These are phyloP conservation scores for Branchinecta lynchi DNA, from an alignment of 1,140 invertebrate genomes.

Conservation along the genomic window DNA sequence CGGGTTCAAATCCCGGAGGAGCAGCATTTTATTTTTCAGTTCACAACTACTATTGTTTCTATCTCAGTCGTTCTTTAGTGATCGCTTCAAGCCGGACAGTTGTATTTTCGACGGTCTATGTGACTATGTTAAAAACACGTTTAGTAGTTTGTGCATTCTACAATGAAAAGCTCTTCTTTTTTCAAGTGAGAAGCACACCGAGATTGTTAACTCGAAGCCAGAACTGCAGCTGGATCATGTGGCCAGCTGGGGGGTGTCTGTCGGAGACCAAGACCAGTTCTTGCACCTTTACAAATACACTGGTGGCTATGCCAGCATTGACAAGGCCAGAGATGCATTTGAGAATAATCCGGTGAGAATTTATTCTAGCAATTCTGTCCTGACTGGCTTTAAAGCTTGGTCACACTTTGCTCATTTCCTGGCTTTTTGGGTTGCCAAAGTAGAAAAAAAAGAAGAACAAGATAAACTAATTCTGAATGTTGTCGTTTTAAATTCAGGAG, in stretches of 20 bases:
- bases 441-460: no score
- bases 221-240: conserved; percentile 32
- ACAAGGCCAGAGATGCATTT: conserved; percentile 54
- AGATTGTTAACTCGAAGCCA: conserved; percentile 30
- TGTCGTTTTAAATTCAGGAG: no score
- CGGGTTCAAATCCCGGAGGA: no score
- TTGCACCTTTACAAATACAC: conserved; percentile 86
- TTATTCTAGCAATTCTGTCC: not conserved
- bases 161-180: conserved; percentile 4
- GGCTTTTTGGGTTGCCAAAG: no score
- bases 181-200: conserved; percentile 16
- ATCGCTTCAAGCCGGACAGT: no score
- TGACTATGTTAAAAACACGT: conserved; percentile 20
- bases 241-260: conserved; percentile 52
- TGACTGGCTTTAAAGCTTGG: no score
- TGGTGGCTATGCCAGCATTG: conserved; percentile 76
- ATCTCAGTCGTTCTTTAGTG: no score
- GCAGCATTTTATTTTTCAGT: no score
- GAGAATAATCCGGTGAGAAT: conserved; percentile 48
- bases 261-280: conserved; percentile 94
- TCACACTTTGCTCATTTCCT: no score
- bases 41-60: no score
- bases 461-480: no score
- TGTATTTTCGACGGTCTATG: not conserved
- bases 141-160: not conserved